Base-by-base conservation (phyloP, 2,888 invertebrate genomes). In the Pristionchus maxplancki region DNA sequence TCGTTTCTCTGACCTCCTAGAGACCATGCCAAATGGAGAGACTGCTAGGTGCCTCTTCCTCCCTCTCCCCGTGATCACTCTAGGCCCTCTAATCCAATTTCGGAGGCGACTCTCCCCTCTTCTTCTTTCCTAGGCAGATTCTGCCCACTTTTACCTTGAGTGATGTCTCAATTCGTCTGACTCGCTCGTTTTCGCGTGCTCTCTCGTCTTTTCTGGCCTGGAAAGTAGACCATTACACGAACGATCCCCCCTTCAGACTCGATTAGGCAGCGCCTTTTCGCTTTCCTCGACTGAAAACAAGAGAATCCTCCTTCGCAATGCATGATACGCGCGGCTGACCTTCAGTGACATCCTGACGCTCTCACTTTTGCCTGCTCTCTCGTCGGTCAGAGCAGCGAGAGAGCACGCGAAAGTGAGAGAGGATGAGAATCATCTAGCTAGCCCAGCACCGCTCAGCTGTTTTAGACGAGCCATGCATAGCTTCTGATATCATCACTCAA, bases 331-430 rank as follows among this genome's bases (percentile, higher is more conserved):
- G 15, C 24, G 24, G 15, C 28, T 28, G 28, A 13, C 13, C n/a
- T 34, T 40, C n/a, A n/a, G 31, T 31, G 31, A 71, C 71, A 0
- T 98, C 98, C 97, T 97, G 93, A 95, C 97, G 15, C 37, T 71
- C 71, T 34, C 31, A 37, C 1, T 71, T 71, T 71, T 20, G 20
- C 37, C 6, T 37, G 37, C 37, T 71, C 20, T 71, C 34, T 34
- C 37, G 71, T 6, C 17, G 71, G 71, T 71, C 31, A 37, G 71
- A 37, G 37, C 6, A 24, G 24, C 31, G 71, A 37, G 71, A 40
- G 15, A 71, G 71, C 20, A 24, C 20, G 71, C 20, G 5, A 8
- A 40, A 37, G 0, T 37, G 17, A 20, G 34, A 37, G 71, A 71
- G 0, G 71, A 34, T 15, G 34, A 37, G 71, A 71, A 31, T 67